Conservation (phyloP, 2,888 invertebrate genomes). For the Drosophila borealis region DNA sequence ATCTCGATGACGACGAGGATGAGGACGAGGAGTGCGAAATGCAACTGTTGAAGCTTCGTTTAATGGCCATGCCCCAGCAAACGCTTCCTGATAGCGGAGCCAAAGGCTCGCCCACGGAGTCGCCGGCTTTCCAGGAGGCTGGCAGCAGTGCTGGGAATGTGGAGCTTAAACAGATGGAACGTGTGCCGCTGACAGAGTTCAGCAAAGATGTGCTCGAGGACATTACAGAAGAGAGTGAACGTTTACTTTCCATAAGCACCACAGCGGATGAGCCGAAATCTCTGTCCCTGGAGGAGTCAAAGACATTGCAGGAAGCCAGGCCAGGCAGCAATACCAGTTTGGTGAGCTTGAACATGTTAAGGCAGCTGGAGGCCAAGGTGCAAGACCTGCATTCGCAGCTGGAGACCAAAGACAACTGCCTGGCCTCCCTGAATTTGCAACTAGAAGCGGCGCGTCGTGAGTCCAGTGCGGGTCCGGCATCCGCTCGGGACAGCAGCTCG, state of each 20-base stretch:
- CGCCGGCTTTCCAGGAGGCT: slow-evolving; percentile 22
- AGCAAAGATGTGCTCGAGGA: slow-evolving; percentile 84
- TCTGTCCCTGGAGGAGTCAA: slow-evolving; percentile 67
- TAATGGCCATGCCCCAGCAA: slow-evolving; percentile 80
- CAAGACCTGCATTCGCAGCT: slow-evolving; percentile 81
- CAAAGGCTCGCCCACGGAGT: slow-evolving; percentile 53
- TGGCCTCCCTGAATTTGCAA: slow-evolving; percentile 82
- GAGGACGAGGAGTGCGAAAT: slow-evolving; percentile 80
- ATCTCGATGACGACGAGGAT: slow-evolving; percentile 55
- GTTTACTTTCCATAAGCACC: slow-evolving; percentile 72
- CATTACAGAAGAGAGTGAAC: slow-evolving; percentile 85
- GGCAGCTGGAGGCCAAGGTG: slow-evolving; percentile 82
- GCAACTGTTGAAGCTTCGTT: slow-evolving; percentile 79
- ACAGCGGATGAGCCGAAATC: slow-evolving; percentile 80
- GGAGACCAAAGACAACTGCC: slow-evolving; percentile 82
- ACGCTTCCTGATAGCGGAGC: slow-evolving; percentile 26
- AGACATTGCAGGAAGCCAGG: slow-evolving; percentile 56
- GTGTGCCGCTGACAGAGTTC: slow-evolving; percentile 79
- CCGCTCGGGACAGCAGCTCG: slow-evolving; percentile 83
- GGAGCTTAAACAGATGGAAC: slow-evolving; percentile 83
- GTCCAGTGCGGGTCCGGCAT: slow-evolving; percentile 73
- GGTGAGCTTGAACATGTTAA: slow-evolving; percentile 80
- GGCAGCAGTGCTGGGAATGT: neutral
- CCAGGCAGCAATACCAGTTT: slow-evolving; percentile 60
- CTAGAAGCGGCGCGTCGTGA: slow-evolving; percentile 76